Evolutionary conservation across 1,140 invertebrate genomes (phyloP).

Genomic region (Chrysopa pallens): DNA sequence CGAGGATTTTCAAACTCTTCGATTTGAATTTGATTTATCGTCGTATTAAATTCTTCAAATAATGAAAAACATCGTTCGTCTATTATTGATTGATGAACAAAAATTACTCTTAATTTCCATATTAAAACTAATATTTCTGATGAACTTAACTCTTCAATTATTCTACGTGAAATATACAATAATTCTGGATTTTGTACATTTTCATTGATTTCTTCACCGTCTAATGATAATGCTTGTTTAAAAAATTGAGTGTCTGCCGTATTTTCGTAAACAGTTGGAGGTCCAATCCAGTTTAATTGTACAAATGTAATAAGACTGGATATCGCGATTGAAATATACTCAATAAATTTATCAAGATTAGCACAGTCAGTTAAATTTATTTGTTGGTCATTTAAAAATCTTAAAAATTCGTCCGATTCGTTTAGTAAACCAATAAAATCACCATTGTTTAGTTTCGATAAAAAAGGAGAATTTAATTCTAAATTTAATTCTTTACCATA

Average conservation of each 20-base stretch:
- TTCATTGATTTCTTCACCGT: slow-evolving; percentile 41
- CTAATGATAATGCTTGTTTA: slow-evolving; percentile 24
- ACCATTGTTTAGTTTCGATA: too few relatives aligned
- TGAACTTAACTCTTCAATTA: slow-evolving; percentile 31
- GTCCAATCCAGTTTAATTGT: too few relatives aligned
- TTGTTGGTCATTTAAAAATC: too few relatives aligned
- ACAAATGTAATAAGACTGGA: slow-evolving; percentile 10
- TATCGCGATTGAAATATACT: slow-evolving; percentile 19
- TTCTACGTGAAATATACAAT: slow-evolving; percentile 42
- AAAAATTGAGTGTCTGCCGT: slow-evolving; percentile 7
- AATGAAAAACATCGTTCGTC: slow-evolving; percentile 50
- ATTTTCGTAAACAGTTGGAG: too few relatives aligned
- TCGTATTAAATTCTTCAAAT: slow-evolving; percentile 35
- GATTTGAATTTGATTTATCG: slow-evolving; percentile 30
- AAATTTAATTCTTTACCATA: too few relatives aligned
- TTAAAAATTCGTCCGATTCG: too few relatives aligned
- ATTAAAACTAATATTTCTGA: slow-evolving; percentile 25
- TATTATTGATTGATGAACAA: slow-evolving; percentile 53
- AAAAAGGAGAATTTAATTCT: too few relatives aligned
- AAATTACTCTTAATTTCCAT: slow-evolving; percentile 55
- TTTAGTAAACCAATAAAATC: too few relatives aligned
- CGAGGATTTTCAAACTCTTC: slow-evolving; percentile 23
- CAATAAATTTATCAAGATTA: slow-evolving; percentile 24
- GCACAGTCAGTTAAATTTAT: slow-evolving; percentile 6
- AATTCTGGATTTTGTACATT: slow-evolving; percentile 44